Evolutionary conservation across 1,140 invertebrate species (phyloP), one percentile per base, ranked within the genome.

Genomic region (Mactra quadrangularis): DNA sequence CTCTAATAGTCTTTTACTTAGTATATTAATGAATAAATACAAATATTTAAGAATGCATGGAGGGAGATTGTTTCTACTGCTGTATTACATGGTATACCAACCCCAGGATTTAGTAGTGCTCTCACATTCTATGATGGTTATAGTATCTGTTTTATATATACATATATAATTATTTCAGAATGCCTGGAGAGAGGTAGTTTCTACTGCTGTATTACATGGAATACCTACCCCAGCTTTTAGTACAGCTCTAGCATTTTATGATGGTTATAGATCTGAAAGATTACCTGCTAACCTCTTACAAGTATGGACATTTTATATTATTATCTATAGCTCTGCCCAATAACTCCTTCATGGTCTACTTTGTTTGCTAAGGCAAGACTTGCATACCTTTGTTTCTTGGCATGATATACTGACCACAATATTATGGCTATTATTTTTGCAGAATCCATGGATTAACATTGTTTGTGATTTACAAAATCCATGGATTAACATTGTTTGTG

Each of bases 101-200:
- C 96, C n/a, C 99, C 99, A 1, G 97, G 97, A 0, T 95, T 99
- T 83, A 96, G 96, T 31, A 96, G 98, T 19, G 99, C 99, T 0
- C 93, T 99, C 6, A 96, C 98, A 4, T 99, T 99, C 94, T 99
- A 97, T 92, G 99, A 99, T 93, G 98, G 99, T 1, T 99, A 98
- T 92, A 95, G 97, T n/a, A n/a, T n/a, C n/a, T n/a, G n/a, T n/a
- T n/a, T n/a, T n/a, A n/a, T n/a, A n/a, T n/a, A n/a, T n/a, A n/a
- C n/a, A n/a, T n/a, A n/a, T n/a, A n/a, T n/a, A n/a, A n/a, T n/a
- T n/a, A n/a, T n/a, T 88, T 9, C 85, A 95, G 94, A 90, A 92
- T 15, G 93, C 94, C 0, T 95, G 94, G 95, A 89, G 95, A 38
- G 89, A 91, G 52, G 94, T 95, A 9, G 91, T 95, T 9, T 87